Percentiles rank a stretch among this genome's conserved stretches.
These are phyloP conservation scores for Sebastes iracundus DNA, from an alignment of 2,797 vertebrate species.

Conservation along the genomic window DNA sequence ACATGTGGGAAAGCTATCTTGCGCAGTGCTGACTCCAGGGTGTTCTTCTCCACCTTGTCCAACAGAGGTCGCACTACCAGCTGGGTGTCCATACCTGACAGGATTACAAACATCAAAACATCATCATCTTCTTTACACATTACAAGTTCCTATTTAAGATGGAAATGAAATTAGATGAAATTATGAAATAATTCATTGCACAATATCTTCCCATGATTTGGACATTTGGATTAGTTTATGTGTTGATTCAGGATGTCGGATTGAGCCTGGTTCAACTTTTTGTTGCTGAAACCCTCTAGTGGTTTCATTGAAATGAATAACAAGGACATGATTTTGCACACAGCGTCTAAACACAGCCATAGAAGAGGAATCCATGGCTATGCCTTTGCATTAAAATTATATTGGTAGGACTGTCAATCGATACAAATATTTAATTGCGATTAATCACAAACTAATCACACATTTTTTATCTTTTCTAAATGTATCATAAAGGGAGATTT, in stretches of 20 bases:
- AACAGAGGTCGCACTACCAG: conserved; percentile 91
- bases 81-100: conserved; percentile 91
- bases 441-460: no score
- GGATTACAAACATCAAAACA: not conserved
- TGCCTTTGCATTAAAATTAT: not conserved
- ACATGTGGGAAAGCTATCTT: conserved; percentile 93
- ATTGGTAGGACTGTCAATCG: no score
- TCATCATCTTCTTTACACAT: not conserved
- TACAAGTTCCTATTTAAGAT: not conserved
- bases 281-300: not conserved
- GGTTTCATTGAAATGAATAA: not conserved
- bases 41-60: conserved; percentile 88
- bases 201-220: not conserved
- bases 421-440: no score
- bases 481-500: no score
- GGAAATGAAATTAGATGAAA: not conserved
- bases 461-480: no score
- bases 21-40: conserved; percentile 81
- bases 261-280: not conserved
- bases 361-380: not conserved
- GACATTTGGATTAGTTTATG: not conserved
- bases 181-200: not conserved
- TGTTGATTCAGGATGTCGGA: not conserved
- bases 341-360: no score
- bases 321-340: not conserved